Evolutionary conservation across 2,888 invertebrate genomes (phyloP).

Genomic region (Tanytarsus gracilentus): DNA sequence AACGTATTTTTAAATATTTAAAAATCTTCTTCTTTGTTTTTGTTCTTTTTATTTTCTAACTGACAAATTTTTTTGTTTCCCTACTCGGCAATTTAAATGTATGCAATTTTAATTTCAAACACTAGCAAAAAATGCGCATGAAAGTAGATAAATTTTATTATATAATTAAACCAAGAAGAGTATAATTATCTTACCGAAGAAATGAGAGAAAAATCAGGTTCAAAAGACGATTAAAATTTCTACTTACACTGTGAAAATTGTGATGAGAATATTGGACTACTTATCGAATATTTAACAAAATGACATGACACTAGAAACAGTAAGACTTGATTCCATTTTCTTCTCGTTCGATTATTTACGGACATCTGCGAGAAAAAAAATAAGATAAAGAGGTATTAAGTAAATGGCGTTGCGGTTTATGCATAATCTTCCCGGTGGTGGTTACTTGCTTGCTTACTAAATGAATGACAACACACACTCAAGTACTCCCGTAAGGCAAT

Average conservation of each 20-base stretch:
- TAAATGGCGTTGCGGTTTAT: not conserved
- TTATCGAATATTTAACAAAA: slow-evolving; percentile 27
- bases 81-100: too few species aligned
- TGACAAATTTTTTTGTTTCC: too few species aligned
- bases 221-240: not conserved
- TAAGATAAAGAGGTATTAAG: slow-evolving; percentile 5
- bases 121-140: too few species aligned
- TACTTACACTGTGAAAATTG: slow-evolving; percentile 27
- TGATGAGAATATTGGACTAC: slow-evolving; percentile 28
- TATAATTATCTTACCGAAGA: too few species aligned
- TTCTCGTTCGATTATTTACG: slow-evolving; percentile 24
- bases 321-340: slow-evolving; percentile 25
- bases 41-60: too few species aligned
- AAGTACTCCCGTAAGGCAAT: too few species aligned
- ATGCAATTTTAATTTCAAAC: too few species aligned
- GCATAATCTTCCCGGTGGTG: not conserved
- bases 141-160: not conserved
- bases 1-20: too few species aligned
- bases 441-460: too few species aligned
- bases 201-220: too few species aligned
- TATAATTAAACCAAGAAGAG: not conserved
- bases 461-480: too few species aligned
- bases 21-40: too few species aligned
- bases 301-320: slow-evolving; percentile 25
- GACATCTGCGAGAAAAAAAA: slow-evolving; percentile 14